Evolutionary conservation across 1,140 invertebrate genomes (phyloP).

Genomic region (Halotydeus destructor): DNA sequence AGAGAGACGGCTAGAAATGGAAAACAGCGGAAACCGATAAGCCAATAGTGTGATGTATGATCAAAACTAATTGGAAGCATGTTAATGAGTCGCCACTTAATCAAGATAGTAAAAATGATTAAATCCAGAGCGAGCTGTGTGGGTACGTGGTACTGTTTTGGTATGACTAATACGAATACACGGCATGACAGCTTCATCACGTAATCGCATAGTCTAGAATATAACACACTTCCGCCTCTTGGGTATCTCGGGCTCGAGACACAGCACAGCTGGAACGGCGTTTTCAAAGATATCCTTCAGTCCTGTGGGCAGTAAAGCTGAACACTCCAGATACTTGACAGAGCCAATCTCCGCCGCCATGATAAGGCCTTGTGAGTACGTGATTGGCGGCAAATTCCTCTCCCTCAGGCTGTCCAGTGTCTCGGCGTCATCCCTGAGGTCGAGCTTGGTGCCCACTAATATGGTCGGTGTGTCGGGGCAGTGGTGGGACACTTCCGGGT

Average conservation of each 20-base stretch:
- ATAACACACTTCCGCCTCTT: slow-evolving; percentile 5
- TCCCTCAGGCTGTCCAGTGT: slow-evolving; percentile 94
- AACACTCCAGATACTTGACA: slow-evolving; percentile 90
- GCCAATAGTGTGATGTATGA: no score
- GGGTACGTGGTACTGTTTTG: no score
- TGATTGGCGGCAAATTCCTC: slow-evolving; percentile 88
- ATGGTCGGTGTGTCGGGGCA: slow-evolving; percentile 38
- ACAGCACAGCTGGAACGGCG: slow-evolving; percentile 33
- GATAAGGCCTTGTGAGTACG: slow-evolving; percentile 83
- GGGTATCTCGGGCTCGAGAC: slow-evolving; percentile 11
- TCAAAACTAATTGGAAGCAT: no score
- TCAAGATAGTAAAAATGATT: no score
- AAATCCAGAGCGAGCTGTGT: no score
- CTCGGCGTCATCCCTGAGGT: slow-evolving; percentile 91
- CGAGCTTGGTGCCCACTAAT: slow-evolving; percentile 38
- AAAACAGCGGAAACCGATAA: no score
- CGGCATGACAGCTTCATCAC: no score
- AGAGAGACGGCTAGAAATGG: no score
- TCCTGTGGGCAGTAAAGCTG: slow-evolving; percentile 93
- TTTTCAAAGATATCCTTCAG: slow-evolving; percentile 73
- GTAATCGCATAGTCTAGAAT: slow-evolving; percentile 1
- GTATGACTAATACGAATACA: no score
- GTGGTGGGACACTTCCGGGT: slow-evolving; percentile 43
- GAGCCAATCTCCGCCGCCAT: slow-evolving; percentile 98
- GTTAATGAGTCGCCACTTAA: no score